Base-by-base conservation (phyloP, 1,140 invertebrate species). In the Leptinotarsa texana region DNA sequence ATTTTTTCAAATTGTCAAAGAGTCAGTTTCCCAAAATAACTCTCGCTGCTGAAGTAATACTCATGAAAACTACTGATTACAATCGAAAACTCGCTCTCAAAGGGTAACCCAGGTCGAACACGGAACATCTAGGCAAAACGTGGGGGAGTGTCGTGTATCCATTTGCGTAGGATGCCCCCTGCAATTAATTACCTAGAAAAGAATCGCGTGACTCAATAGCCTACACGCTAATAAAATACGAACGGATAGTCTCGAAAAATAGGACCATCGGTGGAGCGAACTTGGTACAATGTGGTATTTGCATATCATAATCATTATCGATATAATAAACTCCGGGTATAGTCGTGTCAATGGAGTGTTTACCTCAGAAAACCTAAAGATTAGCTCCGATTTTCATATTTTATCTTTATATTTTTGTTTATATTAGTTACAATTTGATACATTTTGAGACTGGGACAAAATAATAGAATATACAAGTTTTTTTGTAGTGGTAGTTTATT, bases 211-310 rank as follows among this genome's bases (percentile, higher is more conserved):
- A 57, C 51, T 57, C 51, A 42, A 42, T 57, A 57, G 1, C 51
- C 51, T 18, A 57, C 51, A 57, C 51, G 51, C 51, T 18, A 57
- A 57, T 57, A 57, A 57, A 57, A 57, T 18, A 15, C 2, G 15
- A 57, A 17, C 51, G 15, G 33, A 42, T n/a, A 18, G 51, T 57
- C n/a, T 57, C 51, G 13, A 18, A 57, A 57, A 57, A 57, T 57
- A 2, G 51, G 51, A 15, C 51, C 51, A 18, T 42, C 13, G 51
- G n/a, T 57, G 4, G 51, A 42, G 33, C 8, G 51, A 57, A 57
- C 51, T 57, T 57, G 51, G 51, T 57, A 57, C 51, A 17, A n/a
- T 57, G n/a, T 57, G 51, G 51, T 18, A 57, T 57, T 57, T 57
- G 51, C 51, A 57, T 57, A 57, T 57, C n/a, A 57, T 57, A 17